These are phyloP conservation scores for Gambusia holbrooki DNA, from an alignment of 2,113 vertebrate genomes.

Conservation along the genomic window DNA sequence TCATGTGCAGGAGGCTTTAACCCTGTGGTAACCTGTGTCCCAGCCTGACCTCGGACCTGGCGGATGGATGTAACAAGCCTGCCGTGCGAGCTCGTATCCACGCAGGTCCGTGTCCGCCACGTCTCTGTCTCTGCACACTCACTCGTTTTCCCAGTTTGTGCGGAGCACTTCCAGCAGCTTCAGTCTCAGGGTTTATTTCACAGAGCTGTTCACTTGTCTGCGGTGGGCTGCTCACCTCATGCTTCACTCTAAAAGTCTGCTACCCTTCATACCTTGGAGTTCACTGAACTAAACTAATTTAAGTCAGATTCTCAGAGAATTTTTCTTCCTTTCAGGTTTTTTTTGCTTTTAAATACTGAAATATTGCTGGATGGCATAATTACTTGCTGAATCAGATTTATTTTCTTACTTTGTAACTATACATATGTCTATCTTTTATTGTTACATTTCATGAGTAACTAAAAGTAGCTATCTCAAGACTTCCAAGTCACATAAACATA, in stretches of 20 bases:
- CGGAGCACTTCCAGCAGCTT: not conserved
- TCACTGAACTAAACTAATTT: too few species aligned
- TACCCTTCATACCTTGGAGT: too few species aligned
- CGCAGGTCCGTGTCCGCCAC: slow-evolving; percentile 31
- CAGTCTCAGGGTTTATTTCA: not conserved
- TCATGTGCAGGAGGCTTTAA: slow-evolving; percentile 77
- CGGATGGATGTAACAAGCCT: slow-evolving; percentile 60
- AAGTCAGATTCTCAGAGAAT: too few species aligned
- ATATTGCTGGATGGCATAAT: too few species aligned
- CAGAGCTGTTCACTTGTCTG: not conserved
- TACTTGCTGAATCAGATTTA: not conserved
- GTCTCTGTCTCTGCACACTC: slow-evolving; percentile 17
- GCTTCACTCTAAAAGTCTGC: too few species aligned
- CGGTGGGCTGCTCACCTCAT: too few species aligned
- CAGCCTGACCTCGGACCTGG: slow-evolving; percentile 65
- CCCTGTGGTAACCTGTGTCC: slow-evolving; percentile 79
- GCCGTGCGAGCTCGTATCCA: slow-evolving; percentile 35
- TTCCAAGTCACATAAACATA: not conserved
- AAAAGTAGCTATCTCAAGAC: not conserved
- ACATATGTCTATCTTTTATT: not conserved
- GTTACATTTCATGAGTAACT: not conserved
- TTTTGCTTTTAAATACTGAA: too few species aligned
- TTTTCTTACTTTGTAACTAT: not conserved
- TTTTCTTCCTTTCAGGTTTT: too few species aligned
- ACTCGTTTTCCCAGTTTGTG: too few species aligned